Evolutionary conservation across 2,113 vertebrate species (phyloP).

Genomic region (Fregata magnificens): DNA sequence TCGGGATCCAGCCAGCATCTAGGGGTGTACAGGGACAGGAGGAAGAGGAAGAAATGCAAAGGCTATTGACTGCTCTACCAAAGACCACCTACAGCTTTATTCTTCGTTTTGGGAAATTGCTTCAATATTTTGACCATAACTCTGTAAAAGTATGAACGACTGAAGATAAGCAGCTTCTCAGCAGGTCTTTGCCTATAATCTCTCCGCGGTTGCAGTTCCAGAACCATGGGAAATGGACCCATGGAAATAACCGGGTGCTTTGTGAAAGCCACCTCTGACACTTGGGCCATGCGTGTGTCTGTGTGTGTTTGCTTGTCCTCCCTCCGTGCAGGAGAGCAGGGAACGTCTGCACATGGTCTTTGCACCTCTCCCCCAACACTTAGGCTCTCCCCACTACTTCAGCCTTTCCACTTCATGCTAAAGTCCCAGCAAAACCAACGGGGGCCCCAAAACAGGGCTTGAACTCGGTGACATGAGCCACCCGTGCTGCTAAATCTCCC

Average conservation of each 20-base stretch:
- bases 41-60: background rate
- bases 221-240: background rate
- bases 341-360: background rate
- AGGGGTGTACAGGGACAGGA: background rate
- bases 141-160: background rate
- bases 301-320: background rate
- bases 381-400: background rate
- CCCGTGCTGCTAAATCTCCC: background rate
- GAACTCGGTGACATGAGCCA: background rate
- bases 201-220: background rate
- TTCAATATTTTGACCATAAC: background rate
- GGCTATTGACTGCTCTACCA: background rate
- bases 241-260: background rate
- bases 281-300: no score
- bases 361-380: background rate
- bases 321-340: accelerated
- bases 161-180: background rate
- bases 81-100: background rate
- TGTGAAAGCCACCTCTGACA: accelerated
- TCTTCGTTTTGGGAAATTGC: background rate
- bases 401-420: background rate
- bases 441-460: background rate
- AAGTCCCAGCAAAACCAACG: background rate
- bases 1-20: background rate
- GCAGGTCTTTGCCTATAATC: background rate